Evolutionary conservation across 2,888 invertebrate species (phyloP), one percentile per base, ranked within the genome.

Genomic region (Stenotaenia linearis): DNA sequence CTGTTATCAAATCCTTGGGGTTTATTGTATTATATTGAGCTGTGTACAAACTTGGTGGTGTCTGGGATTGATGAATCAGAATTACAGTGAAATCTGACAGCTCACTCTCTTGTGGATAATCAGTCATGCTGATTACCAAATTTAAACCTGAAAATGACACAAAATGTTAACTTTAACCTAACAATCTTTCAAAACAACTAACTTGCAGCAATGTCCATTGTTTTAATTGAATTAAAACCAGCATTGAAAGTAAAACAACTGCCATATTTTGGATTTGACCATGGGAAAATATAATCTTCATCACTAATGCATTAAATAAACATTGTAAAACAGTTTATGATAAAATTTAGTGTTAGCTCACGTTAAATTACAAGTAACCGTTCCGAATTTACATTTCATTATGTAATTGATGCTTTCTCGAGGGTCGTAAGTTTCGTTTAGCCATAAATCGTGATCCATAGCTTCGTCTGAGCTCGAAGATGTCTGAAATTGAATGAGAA

Each of bases 241-340:
- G 78, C 4, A 56, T 78, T 78, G 21, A 78, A 78, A 15, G 78
- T 78, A 21, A 78, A 78, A 18, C 78, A 78, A 78, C 50, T 40
- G 7, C 78, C 78, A 25, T 50, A 78, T 56, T 50, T 40, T n/a
- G 78, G 78, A 78, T 78, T 78, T 10, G 78, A 45, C 78, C 78
- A 78, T 12, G 50, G 25, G 12, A 45, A 50, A 6, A 78, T 28
- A 12, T 78, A 25, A 25, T 78, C 30, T 50, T 15, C n/a, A 50
- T 78, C 28, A 7, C 78, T 78, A 28, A 12, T 28, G 5, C 25
- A 21, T 32, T 2, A 28, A 76, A 32, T 10, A 12, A 35, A 76
- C 4, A 74, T 12, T 12, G 23, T 61, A 74, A 21, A 18, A 7
- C 6, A 74, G 23, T 25, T 10, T 12, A 7, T 7, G 4, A 74